A percentile compares a stretch with the other conserved stretches of the same genome.
These are phyloP conservation scores for Xyrichtys novacula DNA, from an alignment of 2,797 vertebrate species.

Conservation along the genomic window DNA sequence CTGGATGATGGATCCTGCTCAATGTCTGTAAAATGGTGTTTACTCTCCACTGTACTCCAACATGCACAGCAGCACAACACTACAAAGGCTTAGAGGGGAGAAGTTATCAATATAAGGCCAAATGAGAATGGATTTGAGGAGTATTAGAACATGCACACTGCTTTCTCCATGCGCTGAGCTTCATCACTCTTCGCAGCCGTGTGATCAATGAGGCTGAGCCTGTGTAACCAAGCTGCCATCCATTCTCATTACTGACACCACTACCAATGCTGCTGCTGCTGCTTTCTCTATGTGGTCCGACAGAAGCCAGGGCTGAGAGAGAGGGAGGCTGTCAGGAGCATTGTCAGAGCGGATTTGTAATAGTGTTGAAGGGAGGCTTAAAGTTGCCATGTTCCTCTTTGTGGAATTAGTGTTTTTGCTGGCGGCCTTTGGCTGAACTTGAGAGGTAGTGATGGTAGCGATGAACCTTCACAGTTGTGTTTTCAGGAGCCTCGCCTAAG, in stretches of 20 bases:
- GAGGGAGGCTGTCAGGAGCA: slow-evolving; percentile 20
- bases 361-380: slow-evolving; percentile 27
- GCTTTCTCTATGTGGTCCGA: slow-evolving; percentile 40
- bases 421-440: slow-evolving; percentile 39
- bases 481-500: slow-evolving; percentile 4
- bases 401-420: slow-evolving; percentile 13
- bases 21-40: slow-evolving; percentile 32
- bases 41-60: slow-evolving; percentile 34
- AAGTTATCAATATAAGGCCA: slow-evolving; percentile 78
- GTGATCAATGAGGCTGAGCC: slow-evolving; percentile 74
- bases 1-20: slow-evolving; percentile 57
- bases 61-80: slow-evolving; percentile 13
- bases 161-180: slow-evolving; percentile 36
- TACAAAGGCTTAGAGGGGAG: slow-evolving; percentile 39
- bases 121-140: slow-evolving; percentile 83
- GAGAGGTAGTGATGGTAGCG: neutral
- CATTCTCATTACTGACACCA: slow-evolving; percentile 78
- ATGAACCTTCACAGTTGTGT: slow-evolving; percentile 24
- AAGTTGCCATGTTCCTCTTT: slow-evolving; percentile 38
- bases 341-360: slow-evolving; percentile 43
- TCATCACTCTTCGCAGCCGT: slow-evolving; percentile 66
- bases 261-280: slow-evolving; percentile 38
- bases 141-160: slow-evolving; percentile 73
- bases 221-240: slow-evolving; percentile 63
- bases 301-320: slow-evolving; percentile 39